phyloP scores from a whole-genome alignment of 1,140 invertebrate genomes.

The Laupala kohalensis region DNA sequence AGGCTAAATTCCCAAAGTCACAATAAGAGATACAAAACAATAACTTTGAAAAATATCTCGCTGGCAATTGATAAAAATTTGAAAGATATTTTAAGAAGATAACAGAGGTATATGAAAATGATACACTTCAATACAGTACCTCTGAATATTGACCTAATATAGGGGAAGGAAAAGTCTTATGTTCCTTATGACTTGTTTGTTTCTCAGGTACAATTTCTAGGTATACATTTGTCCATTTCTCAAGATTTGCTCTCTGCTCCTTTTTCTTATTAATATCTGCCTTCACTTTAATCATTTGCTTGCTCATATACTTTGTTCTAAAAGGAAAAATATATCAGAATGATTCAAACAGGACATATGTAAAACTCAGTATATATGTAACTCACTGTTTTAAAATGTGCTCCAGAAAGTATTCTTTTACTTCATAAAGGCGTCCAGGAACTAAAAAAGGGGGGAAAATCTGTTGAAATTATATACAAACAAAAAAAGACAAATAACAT shows the following conservation, averaged over 20 bases:
- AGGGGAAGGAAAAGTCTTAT: constrained; percentile 22
- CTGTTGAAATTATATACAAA: neutral
- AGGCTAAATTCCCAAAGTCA: no score
- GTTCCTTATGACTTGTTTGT: constrained; percentile 17
- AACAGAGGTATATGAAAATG: no score
- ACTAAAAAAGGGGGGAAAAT: constrained; percentile 30
- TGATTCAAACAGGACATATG: neutral
- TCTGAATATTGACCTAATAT: constrained; percentile 28
- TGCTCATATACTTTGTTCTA: constrained; percentile 52
- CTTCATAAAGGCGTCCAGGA: constrained; percentile 63
- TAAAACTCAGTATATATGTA: neutral
- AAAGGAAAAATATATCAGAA: constrained; percentile 8
- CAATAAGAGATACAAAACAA: no score
- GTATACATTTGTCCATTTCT: constrained; percentile 32
- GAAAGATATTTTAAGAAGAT: no score
- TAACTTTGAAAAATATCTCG: no score
- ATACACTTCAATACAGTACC: neutral
- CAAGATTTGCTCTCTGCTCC: constrained; percentile 34
- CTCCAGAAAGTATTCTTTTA: constrained; percentile 68
- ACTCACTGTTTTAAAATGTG: constrained; percentile 51
- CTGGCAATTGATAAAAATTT: no score
- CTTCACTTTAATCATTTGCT: constrained; percentile 42
- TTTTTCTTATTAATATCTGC: constrained; percentile 32
- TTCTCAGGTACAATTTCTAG: constrained; percentile 1
- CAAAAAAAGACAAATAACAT: neutral